Evolutionary conservation across 2,113 vertebrate genomes (phyloP).

Genomic region (Phalacrocorax aristotelis): DNA sequence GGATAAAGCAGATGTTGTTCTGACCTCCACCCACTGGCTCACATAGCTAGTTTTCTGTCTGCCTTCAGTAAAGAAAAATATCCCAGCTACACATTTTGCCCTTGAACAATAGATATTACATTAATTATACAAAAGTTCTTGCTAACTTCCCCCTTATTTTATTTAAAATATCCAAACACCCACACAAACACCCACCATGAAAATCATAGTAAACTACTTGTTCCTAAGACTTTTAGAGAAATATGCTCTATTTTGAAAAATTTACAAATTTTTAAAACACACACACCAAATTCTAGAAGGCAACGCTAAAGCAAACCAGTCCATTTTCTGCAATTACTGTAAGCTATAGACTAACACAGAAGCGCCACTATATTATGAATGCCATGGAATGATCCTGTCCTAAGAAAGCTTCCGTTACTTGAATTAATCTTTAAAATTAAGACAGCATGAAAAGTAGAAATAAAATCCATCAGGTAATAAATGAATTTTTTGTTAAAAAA

Average conservation of each 20-base stretch:
- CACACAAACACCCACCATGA: not conserved
- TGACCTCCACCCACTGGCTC: conserved; percentile 43
- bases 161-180: not conserved
- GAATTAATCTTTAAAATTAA: not conserved
- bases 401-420: not conserved
- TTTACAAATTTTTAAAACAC: not conserved
- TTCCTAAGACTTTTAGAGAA: not conserved
- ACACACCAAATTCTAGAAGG: not conserved
- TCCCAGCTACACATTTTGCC: not conserved
- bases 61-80: not conserved
- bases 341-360: not conserved
- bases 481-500: too few species aligned
- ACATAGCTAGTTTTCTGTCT: not conserved
- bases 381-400: accelerated
- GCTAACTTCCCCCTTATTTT: not conserved
- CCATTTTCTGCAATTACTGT: not conserved
- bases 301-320: not conserved
- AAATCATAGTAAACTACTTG: not conserved
- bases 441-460: not conserved
- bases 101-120: not conserved
- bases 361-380: not conserved
- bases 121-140: not conserved
- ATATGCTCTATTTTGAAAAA: not conserved
- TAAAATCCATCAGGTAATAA: not conserved
- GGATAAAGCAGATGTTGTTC: conserved; percentile 41